Conservation (phyloP, 2,888 invertebrate genomes). For the Drosophila robusta region DNA sequence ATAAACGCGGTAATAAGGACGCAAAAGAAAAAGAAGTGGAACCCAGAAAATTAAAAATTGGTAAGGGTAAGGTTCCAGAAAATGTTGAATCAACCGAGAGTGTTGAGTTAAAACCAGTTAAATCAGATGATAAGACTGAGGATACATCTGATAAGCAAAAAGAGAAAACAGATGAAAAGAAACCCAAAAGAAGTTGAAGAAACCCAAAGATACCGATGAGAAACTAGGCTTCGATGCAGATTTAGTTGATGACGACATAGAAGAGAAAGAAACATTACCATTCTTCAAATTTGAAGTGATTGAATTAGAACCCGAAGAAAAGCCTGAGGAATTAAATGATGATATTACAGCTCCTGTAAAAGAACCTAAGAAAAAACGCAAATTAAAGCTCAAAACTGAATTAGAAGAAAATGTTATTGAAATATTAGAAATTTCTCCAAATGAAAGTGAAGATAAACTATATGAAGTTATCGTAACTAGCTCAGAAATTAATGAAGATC, state of each 20-base stretch:
- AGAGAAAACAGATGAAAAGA: conserved; percentile 51
- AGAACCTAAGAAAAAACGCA: conserved; percentile 79
- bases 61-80: conserved; percentile 80
- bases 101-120: conserved; percentile 80
- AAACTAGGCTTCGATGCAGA: conserved; percentile 57
- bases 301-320: conserved; percentile 70
- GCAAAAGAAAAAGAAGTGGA: conserved; percentile 63
- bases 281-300: conserved; percentile 71
- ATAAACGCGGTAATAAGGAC: conserved; percentile 78
- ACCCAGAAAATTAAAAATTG: conserved; percentile 73
- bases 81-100: conserved; percentile 81
- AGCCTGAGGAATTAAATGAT: conserved; percentile 58
- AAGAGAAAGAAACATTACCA: conserved; percentile 63
- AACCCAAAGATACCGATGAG: conserved; percentile 53
- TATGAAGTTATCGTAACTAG: conserved; percentile 74
- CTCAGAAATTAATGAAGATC: conserved; percentile 41
- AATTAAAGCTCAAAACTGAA: conserved; percentile 83
- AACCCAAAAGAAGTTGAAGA: conserved; percentile 65
- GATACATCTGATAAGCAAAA: conserved; percentile 28
- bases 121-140: conserved; percentile 41
- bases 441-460: conserved; percentile 45
- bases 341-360: conserved; percentile 63
- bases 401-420: conserved; percentile 85
- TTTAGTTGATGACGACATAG: conserved; percentile 51
- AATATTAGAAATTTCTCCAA: conserved; percentile 82